Evolutionary conservation across 2,797 vertebrate genomes (phyloP).

Genomic region (Monodelphis domestica): DNA sequence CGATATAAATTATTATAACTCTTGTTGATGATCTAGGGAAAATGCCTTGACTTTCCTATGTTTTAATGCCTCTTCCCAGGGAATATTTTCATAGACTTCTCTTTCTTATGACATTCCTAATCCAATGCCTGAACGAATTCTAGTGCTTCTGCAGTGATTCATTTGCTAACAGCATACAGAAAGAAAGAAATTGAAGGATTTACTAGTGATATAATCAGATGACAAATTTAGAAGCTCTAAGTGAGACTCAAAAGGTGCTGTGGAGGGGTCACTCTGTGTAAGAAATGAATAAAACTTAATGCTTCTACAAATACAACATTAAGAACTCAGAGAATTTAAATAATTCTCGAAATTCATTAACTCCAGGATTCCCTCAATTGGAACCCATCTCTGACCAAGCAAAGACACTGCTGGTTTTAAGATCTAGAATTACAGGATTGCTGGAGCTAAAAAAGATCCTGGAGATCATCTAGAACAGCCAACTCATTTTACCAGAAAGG

Average conservation of each 20-base stretch:
- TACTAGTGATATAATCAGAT: slow-evolving; percentile 69
- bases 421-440: slow-evolving; percentile 31
- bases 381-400: slow-evolving; percentile 40
- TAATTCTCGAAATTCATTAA: slow-evolving; percentile 57
- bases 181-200: slow-evolving; percentile 28
- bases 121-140: slow-evolving; percentile 25
- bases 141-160: slow-evolving; percentile 71
- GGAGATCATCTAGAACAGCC: neutral
- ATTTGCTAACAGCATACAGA: slow-evolving; percentile 74
- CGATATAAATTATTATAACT: too few species aligned
- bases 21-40: neutral
- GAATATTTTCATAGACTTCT: neutral
- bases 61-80: neutral
- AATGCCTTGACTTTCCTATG: neutral
- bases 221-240: slow-evolving; percentile 69
- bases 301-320: slow-evolving; percentile 37
- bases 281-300: slow-evolving; percentile 33
- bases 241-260: slow-evolving; percentile 51
- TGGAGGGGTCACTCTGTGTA: slow-evolving; percentile 49
- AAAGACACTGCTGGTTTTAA: slow-evolving; percentile 41
- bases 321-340: slow-evolving; percentile 28
- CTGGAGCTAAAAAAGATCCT: slow-evolving; percentile 45
- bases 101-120: slow-evolving; percentile 30
- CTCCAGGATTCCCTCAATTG: slow-evolving; percentile 35
- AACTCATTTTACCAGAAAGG: neutral